Evolutionary conservation across 2,797 vertebrate species (phyloP).

Genomic region (Enteromius trimaculatus): DNA sequence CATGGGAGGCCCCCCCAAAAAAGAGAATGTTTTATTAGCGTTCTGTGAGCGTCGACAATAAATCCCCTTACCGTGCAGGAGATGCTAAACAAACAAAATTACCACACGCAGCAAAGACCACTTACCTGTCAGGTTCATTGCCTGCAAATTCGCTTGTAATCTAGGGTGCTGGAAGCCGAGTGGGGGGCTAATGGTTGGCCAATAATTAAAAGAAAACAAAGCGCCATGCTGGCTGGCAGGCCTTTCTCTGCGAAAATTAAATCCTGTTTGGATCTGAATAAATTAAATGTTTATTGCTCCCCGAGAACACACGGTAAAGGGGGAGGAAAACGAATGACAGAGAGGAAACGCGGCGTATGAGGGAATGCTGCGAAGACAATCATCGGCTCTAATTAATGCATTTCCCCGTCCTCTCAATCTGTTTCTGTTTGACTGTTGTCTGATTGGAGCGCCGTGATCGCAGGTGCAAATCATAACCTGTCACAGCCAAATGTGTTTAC

Average conservation of each 20-base stretch:
- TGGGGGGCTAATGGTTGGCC: constrained; percentile 61
- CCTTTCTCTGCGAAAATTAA: constrained; percentile 62
- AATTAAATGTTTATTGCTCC: constrained; percentile 66
- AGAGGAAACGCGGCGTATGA: constrained; percentile 57
- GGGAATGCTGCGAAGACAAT: constrained; percentile 55
- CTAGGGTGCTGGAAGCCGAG: constrained; percentile 53
- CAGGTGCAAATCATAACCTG: constrained; percentile 62
- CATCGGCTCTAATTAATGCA: constrained; percentile 61
- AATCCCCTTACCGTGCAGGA: constrained; percentile 52
- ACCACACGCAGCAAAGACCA: constrained; percentile 54
- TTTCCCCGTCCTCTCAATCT: constrained; percentile 59
- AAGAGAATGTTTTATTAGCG: constrained; percentile 22
- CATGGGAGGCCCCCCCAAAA: constrained; percentile 15
- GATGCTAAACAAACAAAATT: constrained; percentile 65
- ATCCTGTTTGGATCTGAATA: constrained; percentile 64
- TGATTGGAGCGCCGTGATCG: constrained; percentile 56
- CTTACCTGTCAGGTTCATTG: constrained; percentile 63
- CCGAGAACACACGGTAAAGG: constrained; percentile 30
- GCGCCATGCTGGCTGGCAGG: constrained; percentile 52
- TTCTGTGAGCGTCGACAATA: constrained; percentile 45
- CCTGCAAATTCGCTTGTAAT: constrained; percentile 59
- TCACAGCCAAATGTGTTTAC: constrained; percentile 56
- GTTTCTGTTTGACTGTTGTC: constrained; percentile 57
- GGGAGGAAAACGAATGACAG: constrained; percentile 33
- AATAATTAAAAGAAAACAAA: constrained; percentile 69